Base-by-base conservation (phyloP, 2,113 vertebrate genomes). In the Halichoerus grypus region DNA sequence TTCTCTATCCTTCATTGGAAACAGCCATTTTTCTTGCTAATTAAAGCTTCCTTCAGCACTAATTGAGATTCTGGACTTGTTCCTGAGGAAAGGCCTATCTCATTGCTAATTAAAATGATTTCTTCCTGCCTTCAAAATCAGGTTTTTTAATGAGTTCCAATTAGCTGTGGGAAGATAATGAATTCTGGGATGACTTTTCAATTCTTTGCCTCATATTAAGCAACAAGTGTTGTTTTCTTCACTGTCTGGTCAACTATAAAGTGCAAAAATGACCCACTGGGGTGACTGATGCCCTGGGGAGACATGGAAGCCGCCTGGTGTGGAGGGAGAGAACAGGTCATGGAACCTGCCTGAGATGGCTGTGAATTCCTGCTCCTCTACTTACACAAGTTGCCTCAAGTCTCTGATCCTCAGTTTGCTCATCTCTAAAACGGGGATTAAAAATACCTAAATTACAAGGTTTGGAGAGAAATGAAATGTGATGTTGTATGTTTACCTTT, bases 21-120 rank as follows among this genome's bases (percentile, higher is more conserved):
- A 83, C 11, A 91, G 42, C n/a, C 65, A 91, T 19, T 91, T 85
- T 91, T 91, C 76, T 95, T 85, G 46, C 63, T 91, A 96, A 95
- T 92, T 88, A 95, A 84, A 97, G 24, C 31, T 24, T 87, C 46
- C 71, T 72, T 76, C 39, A 42, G 18, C 91, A 59, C 82, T 88
- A 93, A 94, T 72, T 88, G 82, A 77, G 42, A 81, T 93, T 93
- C 80, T 89, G 76, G 84, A 63, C 46, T 96, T 82, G 36, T 71
- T 93, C 55, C 28, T 96, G 88, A 89, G 87, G 85, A 83, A 94
- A 93, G 96, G 33, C 81, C 91, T 82, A 61, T 80, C 19, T 21
- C 69, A 55, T 69, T 93, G 86, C 82, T 97, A 94, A 96, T 96
- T 94, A 95, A 95, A 96, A 95, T 93, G 77, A 95, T 94, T 94